Percentiles rank a stretch among this genome's conserved stretches.
phyloP scores from a whole-genome alignment of 2,888 invertebrate genomes.

The Scaeva pyrastri region DNA sequence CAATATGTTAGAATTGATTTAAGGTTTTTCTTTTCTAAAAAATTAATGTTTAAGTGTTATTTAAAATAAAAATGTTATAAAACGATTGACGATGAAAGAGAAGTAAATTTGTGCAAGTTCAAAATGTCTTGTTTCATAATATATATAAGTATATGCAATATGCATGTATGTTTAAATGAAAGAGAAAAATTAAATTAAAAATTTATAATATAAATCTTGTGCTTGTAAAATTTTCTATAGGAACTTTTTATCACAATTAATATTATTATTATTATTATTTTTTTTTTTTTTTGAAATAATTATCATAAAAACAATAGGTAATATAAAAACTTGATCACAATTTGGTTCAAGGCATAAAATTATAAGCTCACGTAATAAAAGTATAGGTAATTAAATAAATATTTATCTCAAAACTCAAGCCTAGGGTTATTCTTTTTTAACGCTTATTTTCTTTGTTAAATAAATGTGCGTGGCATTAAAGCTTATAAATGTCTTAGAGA shows the following conservation, averaged over 20 bases:
- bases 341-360: conserved; percentile 53
- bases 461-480: conserved; percentile 46
- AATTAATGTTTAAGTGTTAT: conserved; percentile 65
- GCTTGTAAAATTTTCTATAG: conserved; percentile 70
- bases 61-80: conserved; percentile 64
- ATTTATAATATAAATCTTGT: conserved; percentile 40
- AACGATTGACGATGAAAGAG: conserved; percentile 59
- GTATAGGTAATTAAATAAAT: conserved; percentile 21
- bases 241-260: conserved; percentile 68
- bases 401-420: conserved; percentile 45
- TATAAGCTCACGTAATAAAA: conserved; percentile 42
- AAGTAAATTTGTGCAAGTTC: conserved; percentile 40
- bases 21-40: conserved; percentile 60
- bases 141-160: conserved; percentile 4
- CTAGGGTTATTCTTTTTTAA: conserved; percentile 49
- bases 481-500: conserved; percentile 19
- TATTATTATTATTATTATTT: conserved; percentile 30
- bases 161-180: conserved; percentile 22
- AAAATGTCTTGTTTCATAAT: conserved; percentile 39
- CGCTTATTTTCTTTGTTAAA: conserved; percentile 17
- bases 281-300: conserved; percentile 7
- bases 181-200: conserved; percentile 21
- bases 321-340: conserved; percentile 59
- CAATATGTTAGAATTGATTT: conserved; percentile 83
- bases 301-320: conserved; percentile 32